Base-by-base conservation (phyloP, 2,888 invertebrate genomes). In the Scotopteryx bipunctaria region DNA sequence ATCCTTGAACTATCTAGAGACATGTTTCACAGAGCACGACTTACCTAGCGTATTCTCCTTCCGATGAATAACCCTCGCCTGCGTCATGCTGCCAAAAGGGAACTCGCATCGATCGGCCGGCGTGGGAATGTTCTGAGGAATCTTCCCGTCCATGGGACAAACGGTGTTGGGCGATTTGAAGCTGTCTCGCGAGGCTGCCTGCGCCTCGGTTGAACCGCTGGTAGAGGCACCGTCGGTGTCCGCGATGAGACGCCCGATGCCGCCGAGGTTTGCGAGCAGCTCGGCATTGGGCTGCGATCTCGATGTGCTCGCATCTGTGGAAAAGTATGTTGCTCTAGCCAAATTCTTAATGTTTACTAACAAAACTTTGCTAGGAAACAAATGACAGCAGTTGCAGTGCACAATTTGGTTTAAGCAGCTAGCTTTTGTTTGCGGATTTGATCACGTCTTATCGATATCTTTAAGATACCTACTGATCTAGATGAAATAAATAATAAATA, bases 31-130 rank as follows among this genome's bases (percentile, higher is more conserved):
- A 11, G 41, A 48, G 36, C 29, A 15, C 21, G 13, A 40, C 78
- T 64, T 36, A 79, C 91, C 91, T 66, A 92, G 69, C 31, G 92
- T 91, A 59, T 92, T 91, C 75, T 92, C 95, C 71, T 95, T 93
- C 71, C 93, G 93, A 73, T 96, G 96, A 85, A 96, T 94, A 40
- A 96, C 96, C 80, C 96, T 94, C 57, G 95, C 95, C 76, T 96
- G 95, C 36, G 96, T 96, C 97, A 97, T 97, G 82, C 97, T 97
- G 71, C 96, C 95, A 81, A 97, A 97, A 31, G 97, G 97, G 86
- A 94, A 97, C 74, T 93, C 93, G 72, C 92, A 88, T 1, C 78
- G 93, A 91, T 80, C 94, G 87, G 86, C 75, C 27, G 88, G 90
- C 55, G 84, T 92, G 83, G 81, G 92, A 67, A 91, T 90, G 79